These are phyloP conservation scores for Panulirus ornatus DNA, from an alignment of 1,140 invertebrate species.

Conservation along the genomic window DNA sequence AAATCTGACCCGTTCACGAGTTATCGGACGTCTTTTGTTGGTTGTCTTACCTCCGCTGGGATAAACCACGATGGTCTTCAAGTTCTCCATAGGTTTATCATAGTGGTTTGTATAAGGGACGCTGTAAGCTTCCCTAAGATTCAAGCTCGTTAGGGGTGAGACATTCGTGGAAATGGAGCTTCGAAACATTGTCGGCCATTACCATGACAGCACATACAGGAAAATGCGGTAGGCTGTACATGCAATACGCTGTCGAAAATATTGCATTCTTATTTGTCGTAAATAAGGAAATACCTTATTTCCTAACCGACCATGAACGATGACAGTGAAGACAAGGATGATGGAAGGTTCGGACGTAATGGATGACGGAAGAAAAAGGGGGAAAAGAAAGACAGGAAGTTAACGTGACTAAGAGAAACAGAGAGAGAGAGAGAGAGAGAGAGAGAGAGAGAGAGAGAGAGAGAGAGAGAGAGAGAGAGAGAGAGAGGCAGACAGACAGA, in stretches of 20 bases:
- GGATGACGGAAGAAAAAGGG: not conserved
- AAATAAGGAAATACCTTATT: not conserved
- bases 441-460: conserved; percentile 22
- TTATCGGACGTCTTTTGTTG: no score
- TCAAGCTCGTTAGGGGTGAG: not conserved
- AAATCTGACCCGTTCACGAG: no score
- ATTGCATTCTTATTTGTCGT: not conserved
- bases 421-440: not conserved
- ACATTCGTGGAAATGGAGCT: conserved; percentile 14
- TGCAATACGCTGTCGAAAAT: not conserved
- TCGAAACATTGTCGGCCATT: not conserved
- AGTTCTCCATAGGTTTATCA: no score
- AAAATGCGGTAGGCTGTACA: not conserved
- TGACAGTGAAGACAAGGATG: not conserved
- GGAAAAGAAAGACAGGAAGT: not conserved
- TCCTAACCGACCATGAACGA: not conserved
- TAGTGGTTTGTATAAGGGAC: no score
- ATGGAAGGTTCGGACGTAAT: not conserved
- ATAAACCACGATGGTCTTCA: no score
- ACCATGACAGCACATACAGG: not conserved
- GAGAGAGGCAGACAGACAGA: not conserved
- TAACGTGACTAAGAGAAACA: not conserved
- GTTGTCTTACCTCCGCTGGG: no score
- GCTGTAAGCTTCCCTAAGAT: no score
- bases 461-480: not conserved